These are phyloP conservation scores for Alloscopus bannaensis DNA, from an alignment of 2,888 invertebrate species.

Conservation along the genomic window DNA sequence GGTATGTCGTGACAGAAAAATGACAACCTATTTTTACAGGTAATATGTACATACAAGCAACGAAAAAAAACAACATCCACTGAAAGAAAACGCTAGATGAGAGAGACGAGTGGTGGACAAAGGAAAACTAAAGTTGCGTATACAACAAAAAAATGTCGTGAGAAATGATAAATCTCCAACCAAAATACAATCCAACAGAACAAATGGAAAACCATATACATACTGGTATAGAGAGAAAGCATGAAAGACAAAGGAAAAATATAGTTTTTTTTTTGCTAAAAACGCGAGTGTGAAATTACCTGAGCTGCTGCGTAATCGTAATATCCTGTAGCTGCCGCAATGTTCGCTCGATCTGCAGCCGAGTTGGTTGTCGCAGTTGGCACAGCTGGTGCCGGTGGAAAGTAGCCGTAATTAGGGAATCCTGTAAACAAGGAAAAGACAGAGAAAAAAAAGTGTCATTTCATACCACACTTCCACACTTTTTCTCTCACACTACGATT, in stretches of 20 bases:
- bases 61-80: conserved; percentile 17
- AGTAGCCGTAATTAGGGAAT: conserved; percentile 77
- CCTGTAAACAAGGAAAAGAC: conserved; percentile 74
- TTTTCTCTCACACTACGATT: not conserved
- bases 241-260: not conserved
- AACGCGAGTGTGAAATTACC: conserved; percentile 70
- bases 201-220: conserved; percentile 10
- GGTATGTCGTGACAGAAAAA: not conserved
- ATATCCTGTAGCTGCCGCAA: conserved; percentile 76
- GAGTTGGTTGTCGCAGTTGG: conserved; percentile 77
- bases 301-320: conserved; percentile 74
- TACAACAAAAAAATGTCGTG: not conserved
- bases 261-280: conserved; percentile 5
- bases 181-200: conserved; percentile 20
- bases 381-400: conserved; percentile 77
- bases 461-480: not conserved
- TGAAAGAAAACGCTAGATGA: not conserved
- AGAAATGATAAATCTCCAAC: not conserved
- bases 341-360: conserved; percentile 72
- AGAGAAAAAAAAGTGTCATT: conserved; percentile 41
- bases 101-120: conserved; percentile 1
- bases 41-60: not conserved
- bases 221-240: conserved; percentile 27
- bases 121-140: not conserved
- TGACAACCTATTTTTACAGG: not conserved